phyloP scores from a whole-genome alignment of 1,140 invertebrate genomes.

The Drosophila biarmipes region DNA sequence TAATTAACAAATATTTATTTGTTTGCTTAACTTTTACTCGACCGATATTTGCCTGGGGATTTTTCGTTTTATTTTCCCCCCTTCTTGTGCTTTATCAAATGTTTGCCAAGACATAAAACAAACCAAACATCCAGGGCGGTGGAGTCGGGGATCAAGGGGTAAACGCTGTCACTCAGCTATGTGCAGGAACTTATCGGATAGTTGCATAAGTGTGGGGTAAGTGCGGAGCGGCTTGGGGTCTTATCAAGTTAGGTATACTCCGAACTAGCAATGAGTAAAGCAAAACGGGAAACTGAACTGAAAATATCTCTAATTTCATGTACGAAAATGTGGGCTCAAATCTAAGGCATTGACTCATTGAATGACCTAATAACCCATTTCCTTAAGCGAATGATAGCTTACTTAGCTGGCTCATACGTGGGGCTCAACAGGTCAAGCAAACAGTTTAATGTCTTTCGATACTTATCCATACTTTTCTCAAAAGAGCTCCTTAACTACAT shows the following conservation, averaged over 20 bases:
- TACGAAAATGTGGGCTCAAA: not conserved
- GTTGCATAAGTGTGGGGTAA: conserved; percentile 34
- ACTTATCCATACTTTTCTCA: too few species aligned
- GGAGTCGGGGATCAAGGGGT: conserved; percentile 8
- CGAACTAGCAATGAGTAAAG: conserved; percentile 8
- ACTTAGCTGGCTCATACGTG: conserved; percentile 5
- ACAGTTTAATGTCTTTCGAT: not conserved
- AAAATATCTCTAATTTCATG: conserved; percentile 1
- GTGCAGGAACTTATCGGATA: conserved; percentile 40
- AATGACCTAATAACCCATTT: conserved; percentile 66
- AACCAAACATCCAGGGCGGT: conserved; percentile 37
- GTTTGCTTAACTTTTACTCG: conserved; percentile 71
- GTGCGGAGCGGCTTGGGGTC: conserved; percentile 36
- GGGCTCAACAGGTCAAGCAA: not conserved
- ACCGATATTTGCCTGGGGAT: conserved; percentile 52
- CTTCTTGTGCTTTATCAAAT: conserved; percentile 64
- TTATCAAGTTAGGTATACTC: conserved; percentile 42
- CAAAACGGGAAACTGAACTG: conserved; percentile 18
- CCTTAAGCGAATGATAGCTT: conserved; percentile 14
- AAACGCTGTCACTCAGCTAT: conserved; percentile 2
- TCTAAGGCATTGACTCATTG: conserved; percentile 39
- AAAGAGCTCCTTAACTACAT: not conserved
- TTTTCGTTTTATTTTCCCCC: conserved; percentile 28
- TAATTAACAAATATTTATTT: conserved; percentile 70
- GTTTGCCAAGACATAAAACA: conserved; percentile 72